phyloP scores from a whole-genome alignment of 2,113 vertebrate genomes.

The Pavo muticus region DNA sequence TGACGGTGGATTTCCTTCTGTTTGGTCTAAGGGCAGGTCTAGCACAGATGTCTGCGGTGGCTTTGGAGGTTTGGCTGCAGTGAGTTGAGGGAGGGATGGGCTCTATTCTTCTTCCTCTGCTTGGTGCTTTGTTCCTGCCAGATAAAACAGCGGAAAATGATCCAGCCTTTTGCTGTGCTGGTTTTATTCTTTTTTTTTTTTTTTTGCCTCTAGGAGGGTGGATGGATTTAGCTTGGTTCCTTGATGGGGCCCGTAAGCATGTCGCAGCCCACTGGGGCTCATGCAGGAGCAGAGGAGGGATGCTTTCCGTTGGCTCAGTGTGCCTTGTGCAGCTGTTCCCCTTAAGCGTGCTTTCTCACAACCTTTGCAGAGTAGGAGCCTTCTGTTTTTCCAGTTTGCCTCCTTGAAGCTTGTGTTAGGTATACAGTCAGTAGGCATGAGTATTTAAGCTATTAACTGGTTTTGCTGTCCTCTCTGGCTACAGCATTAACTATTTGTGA shows the following conservation, averaged over 20 bases:
- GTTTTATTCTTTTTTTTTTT: background rate
- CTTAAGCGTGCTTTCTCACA: background rate
- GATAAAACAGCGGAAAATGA: background rate
- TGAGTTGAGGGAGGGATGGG: rapidly evolving
- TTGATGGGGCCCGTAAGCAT: background rate
- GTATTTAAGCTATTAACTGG: background rate
- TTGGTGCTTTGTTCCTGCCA: background rate
- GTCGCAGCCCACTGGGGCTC: background rate
- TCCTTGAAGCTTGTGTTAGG: background rate
- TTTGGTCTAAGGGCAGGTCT: background rate
- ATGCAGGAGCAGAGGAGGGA: background rate
- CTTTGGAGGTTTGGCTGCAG: background rate
- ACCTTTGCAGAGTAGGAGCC: background rate
- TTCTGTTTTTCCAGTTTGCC: background rate
- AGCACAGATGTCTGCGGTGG: background rate
- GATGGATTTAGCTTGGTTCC: background rate
- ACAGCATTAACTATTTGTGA: background rate
- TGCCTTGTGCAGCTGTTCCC: background rate
- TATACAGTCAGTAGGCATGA: rapidly evolving
- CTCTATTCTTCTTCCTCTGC: background rate
- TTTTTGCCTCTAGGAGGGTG: background rate
- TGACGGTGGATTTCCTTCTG: background rate
- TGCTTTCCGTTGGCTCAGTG: background rate
- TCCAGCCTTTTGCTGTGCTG: background rate
- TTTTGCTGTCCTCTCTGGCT: background rate